A percentile compares a stretch with the other conserved stretches of the same genome.
phyloP scores from a whole-genome alignment of 2,113 vertebrate species.

The Pseudonaja textilis region DNA sequence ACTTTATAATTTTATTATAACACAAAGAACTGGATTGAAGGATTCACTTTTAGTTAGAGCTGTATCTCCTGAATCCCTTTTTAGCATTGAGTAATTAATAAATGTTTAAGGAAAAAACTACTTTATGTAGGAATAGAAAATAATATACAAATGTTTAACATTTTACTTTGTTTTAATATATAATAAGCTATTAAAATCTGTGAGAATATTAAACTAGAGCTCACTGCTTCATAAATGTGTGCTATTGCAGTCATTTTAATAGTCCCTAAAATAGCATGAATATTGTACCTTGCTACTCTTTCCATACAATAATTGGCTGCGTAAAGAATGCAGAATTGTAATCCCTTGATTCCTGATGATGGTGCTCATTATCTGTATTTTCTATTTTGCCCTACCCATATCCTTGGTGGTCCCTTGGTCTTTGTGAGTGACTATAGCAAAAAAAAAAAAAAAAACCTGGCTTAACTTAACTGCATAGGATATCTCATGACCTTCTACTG shows the following conservation, averaged over 20 bases:
- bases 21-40: background rate
- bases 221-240: background rate
- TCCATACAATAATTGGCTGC: background rate
- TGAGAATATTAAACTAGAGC: background rate
- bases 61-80: background rate
- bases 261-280: background rate
- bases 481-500: background rate
- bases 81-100: background rate
- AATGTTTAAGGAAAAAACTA: background rate
- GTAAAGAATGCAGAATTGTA: background rate
- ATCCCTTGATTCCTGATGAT: background rate
- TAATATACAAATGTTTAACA: background rate
- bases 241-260: background rate
- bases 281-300: background rate
- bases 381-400: background rate
- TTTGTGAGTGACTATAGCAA: background rate
- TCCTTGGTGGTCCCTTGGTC: background rate
- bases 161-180: background rate
- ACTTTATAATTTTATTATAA: background rate
- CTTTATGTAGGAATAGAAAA: background rate
- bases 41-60: background rate
- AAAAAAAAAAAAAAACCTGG: no score
- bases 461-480: background rate
- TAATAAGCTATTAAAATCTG: background rate
- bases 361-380: background rate